Evolutionary conservation across 2,113 vertebrate genomes (phyloP), one percentile per base, ranked within the genome.

Genomic region (Camelus dromedarius): DNA sequence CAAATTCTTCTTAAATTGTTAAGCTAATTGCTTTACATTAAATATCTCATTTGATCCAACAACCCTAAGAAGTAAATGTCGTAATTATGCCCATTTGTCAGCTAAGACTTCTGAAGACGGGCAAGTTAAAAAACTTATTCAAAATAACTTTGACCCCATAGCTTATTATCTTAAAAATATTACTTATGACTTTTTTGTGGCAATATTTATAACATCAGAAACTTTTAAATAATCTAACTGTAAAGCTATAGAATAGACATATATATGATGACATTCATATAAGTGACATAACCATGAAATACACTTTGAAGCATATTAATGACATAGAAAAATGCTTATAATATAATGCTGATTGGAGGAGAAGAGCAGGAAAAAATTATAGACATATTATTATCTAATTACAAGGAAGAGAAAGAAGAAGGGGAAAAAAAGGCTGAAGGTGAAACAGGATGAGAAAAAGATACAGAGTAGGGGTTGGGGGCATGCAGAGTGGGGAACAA

Each of bases 1-100:
- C 69, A 76, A 83, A 62, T 69, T 69, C 64, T 85, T 77, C 13
- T 69, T 82, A 32, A 20, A 76, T 75, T 56, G 26, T 70, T 79
- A 88, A 82, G 69, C 26, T 82, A 58, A 66, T 50, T 82, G 32
- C 69, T 93, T 89, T 46, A 77, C 22, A 35, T 83, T 89, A 92
- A 86, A 24, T 58, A 88, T 60, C 30, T 81, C 35, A 32, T 69
- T n/a, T 50, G 19, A 67, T 60, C n/a, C 7, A 54, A 60, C 22
- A 67, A 32, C 7, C n/a, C 70, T 83, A 77, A 89, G 28, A 83
- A 70, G 28, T 52, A 76, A 82, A 60, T 77, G 83, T 26, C 9
- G 46, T 62, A 69, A 77, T 69, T 50, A 56, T 9, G 3, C 42
- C 52, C 26, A 46, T 62, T 93, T 82, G 20, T 88, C n/a, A 82